Evolutionary conservation across 2,888 invertebrate genomes (phyloP).

Genomic region (Scaptomyza polygonia): DNA sequence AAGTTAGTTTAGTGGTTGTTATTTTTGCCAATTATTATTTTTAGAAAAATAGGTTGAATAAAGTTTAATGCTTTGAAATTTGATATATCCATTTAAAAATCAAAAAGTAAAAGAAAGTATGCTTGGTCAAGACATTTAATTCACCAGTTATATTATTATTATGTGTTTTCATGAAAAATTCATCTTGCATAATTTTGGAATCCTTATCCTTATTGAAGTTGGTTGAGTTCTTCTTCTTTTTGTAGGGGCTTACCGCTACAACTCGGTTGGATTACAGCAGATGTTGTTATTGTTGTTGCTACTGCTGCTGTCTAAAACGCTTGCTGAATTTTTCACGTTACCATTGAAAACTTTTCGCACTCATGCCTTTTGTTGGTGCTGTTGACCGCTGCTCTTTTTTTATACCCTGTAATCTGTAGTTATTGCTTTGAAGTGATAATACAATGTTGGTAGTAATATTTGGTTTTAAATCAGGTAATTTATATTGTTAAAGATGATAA

Average conservation of each 20-base stretch:
- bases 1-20: no score
- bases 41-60: no score
- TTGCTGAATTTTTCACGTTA: constrained; percentile 39
- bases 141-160: neutral
- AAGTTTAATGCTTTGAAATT: no score
- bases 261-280: constrained; percentile 14
- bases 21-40: no score
- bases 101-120: neutral
- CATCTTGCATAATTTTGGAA: neutral
- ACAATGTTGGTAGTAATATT: no score
- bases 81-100: no score
- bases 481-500: no score
- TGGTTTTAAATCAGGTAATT: no score
- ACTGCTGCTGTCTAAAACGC: constrained; percentile 47
- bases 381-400: constrained; percentile 26
- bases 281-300: constrained; percentile 26
- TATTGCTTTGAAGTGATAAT: neutral
- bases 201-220: neutral
- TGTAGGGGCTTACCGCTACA: constrained; percentile 17
- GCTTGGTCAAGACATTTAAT: neutral
- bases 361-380: constrained; percentile 53
- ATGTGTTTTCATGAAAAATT: neutral
- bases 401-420: neutral
- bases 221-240: neutral
- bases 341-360: constrained; percentile 56